Evolutionary conservation across 2,888 invertebrate species (phyloP).

Genomic region (Heteromyza rotundicornis): DNA sequence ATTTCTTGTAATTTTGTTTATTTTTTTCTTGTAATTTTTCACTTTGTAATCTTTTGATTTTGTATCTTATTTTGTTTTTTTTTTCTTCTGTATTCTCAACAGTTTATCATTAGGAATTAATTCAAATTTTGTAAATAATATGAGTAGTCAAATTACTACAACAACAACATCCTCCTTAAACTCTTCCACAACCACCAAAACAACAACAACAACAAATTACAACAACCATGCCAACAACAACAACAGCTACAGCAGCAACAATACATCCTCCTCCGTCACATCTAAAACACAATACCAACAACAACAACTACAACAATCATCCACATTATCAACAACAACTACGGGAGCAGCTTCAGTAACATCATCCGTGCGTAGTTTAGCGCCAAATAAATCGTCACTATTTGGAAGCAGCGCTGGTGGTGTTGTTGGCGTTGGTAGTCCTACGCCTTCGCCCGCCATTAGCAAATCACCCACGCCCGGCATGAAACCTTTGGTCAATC

Average conservation of each 20-base stretch:
- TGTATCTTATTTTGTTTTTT: neutral
- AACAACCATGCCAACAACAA: conserved; percentile 35
- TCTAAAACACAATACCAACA: conserved; percentile 27
- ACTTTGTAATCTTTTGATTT: conserved; percentile 1
- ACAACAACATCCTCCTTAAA: conserved; percentile 37
- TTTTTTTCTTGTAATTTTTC: conserved; percentile 9
- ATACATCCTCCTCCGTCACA: conserved; percentile 23
- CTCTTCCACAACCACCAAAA: conserved; percentile 33
- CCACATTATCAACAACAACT: conserved; percentile 9
- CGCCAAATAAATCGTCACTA: conserved; percentile 60
- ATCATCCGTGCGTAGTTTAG: conserved; percentile 46
- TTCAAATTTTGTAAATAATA: conserved; percentile 60
- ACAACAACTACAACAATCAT: conserved; percentile 25
- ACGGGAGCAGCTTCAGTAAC: conserved; percentile 26
- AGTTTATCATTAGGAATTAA: conserved; percentile 62
- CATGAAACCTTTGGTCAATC: conserved; percentile 60
- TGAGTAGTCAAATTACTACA: conserved; percentile 48
- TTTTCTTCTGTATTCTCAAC: conserved; percentile 33
- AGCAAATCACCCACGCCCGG: conserved; percentile 57
- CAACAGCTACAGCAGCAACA: conserved; percentile 38
- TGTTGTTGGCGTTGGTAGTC: conserved; percentile 30
- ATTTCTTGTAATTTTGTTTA: neutral
- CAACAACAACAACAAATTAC: conserved; percentile 35
- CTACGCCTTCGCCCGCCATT: conserved; percentile 10
- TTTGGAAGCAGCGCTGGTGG: conserved; percentile 44